Conservation (phyloP, 2,113 vertebrate genomes). For the Cygnus atratus region DNA sequence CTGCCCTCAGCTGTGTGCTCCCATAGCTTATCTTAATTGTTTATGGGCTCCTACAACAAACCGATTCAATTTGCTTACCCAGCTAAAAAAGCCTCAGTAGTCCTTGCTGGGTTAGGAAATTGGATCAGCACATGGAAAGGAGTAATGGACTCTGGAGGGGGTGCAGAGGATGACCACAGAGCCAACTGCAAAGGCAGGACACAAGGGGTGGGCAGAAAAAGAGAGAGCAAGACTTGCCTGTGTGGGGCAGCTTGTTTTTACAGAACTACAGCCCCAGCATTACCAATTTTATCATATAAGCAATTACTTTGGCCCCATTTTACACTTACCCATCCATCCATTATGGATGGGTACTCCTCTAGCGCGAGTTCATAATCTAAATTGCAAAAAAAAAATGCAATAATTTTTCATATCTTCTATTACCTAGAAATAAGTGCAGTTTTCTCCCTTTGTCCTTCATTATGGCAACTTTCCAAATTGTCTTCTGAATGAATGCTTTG, state of each 20-base stretch:
- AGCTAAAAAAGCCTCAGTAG: background rate
- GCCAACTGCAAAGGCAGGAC: background rate
- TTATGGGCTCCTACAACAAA: background rate
- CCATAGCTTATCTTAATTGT: background rate
- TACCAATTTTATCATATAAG: background rate
- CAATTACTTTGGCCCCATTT: background rate
- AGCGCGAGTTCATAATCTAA: background rate
- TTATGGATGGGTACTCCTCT: background rate
- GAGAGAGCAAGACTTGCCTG: background rate
- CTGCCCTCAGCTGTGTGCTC: background rate
- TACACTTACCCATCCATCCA: background rate
- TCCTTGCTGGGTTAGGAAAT: background rate
- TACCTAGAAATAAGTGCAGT: background rate
- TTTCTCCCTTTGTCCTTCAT: background rate
- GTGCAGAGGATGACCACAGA: background rate
- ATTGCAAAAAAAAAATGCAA: background rate
- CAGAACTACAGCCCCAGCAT: background rate
- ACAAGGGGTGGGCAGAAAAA: background rate
- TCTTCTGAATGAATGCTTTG: background rate
- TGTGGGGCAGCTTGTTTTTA: background rate
- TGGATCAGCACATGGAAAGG: background rate
- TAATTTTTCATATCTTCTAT: background rate
- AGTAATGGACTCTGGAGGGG: background rate
- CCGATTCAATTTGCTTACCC: background rate
- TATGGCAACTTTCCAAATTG: constrained; percentile 24